Base-by-base conservation (phyloP, 1,140 invertebrate species). In the Lepeophtheirus salmonis region DNA sequence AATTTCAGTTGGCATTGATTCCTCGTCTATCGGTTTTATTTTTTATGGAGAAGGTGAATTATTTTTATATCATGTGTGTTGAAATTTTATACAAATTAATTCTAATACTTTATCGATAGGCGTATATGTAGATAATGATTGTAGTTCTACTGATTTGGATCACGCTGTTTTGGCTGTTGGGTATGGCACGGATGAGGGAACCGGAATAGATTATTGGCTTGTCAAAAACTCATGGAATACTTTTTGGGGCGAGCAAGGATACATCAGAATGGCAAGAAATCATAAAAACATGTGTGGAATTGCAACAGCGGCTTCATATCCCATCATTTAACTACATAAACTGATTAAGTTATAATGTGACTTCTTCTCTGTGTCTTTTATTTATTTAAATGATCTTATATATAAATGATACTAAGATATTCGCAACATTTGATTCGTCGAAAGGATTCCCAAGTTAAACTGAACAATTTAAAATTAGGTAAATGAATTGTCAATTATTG, bases 1-100 rank as follows among this genome's bases (percentile, higher is more conserved):
- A 3, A 69, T 66, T 12, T 64, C 65, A 2, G 77, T 88, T 54
- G 92, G 89, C 61, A 97, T 98, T 69, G 92, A 97, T 77, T 94
- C 94, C 60, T 78, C 80, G 13, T 78, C 80, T 60, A 70, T 77
- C 53, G 75, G 79, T 2, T 86, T 97, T 74, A 81, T 84, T 65
- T 77, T 84, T 57, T 94, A 94, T 68, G 76, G 75, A 1, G 71
- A 76, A 64, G 85, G 85, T 60, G 23, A 2, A n/a, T n/a, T n/a
- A n/a, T n/a, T n/a, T n/a, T n/a, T n/a, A n/a, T n/a, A n/a, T n/a
- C n/a, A n/a, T n/a, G n/a, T n/a, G n/a, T n/a, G n/a, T n/a, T n/a
- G n/a, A n/a, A n/a, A n/a, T n/a, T n/a, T n/a, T n/a, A n/a, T n/a
- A n/a, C n/a, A n/a, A n/a, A n/a, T 23, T 21, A 18, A 21, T 21